These are phyloP conservation scores for Smutsia gigantea DNA, from an alignment of 2,797 vertebrate genomes.

Conservation along the genomic window DNA sequence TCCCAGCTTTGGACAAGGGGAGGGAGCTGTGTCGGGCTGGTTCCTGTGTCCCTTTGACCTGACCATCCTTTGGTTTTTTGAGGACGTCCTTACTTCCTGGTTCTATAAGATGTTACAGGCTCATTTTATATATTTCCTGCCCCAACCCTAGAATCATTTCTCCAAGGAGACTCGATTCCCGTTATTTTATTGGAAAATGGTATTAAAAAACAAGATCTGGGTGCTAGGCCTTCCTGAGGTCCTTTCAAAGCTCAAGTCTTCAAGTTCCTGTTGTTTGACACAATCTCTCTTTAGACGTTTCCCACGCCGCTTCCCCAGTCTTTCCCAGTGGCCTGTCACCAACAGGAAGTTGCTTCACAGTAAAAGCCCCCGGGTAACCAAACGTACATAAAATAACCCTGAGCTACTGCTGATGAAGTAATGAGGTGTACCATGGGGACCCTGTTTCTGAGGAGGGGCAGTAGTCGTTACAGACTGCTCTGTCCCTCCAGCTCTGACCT, in stretches of 20 bases:
- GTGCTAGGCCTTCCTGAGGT: not conserved
- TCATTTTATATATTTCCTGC: not conserved
- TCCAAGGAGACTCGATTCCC: not conserved
- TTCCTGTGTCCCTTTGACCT: not conserved
- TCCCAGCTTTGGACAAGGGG: not conserved
- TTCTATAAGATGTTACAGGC: not conserved
- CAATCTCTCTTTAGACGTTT: not conserved
- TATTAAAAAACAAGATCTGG: not conserved
- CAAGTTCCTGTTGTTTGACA: not conserved
- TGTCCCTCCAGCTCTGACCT: not conserved
- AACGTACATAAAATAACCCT: not conserved
- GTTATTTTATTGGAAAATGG: not conserved
- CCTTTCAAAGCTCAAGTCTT: not conserved
- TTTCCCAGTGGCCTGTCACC: not conserved
- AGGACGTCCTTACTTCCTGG: not conserved
- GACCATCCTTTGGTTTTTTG: not conserved
- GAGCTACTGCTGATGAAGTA: not conserved
- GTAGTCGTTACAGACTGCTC: too few relatives aligned
- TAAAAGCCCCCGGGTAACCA: not conserved
- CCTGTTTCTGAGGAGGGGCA: not conserved
- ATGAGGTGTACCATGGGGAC: fast-evolving
- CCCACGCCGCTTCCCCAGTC: not conserved
- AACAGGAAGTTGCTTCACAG: not conserved
- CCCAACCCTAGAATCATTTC: not conserved
- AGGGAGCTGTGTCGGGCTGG: not conserved